Conservation (phyloP, 1,140 invertebrate genomes). For the Sminthurides bifidus region DNA sequence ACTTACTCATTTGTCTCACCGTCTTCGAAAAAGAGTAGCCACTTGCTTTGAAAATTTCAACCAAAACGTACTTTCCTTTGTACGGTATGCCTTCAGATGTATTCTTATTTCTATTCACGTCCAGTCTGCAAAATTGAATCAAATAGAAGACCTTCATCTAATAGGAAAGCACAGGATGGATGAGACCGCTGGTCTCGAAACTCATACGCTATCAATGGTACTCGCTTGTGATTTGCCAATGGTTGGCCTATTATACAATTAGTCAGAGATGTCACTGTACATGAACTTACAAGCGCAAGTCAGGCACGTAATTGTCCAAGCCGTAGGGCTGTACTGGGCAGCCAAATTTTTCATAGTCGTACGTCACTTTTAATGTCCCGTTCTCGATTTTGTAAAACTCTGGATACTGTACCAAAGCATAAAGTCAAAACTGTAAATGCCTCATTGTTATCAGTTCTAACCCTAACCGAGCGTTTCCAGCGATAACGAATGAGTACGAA, state of each 20-base stretch:
- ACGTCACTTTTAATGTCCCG: not conserved
- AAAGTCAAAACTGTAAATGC: not conserved
- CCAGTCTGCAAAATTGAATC: not conserved
- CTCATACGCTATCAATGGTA: no score
- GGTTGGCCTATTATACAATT: no score
- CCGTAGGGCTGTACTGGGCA: conserved; percentile 25
- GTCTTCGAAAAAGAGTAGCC: conserved; percentile 6
- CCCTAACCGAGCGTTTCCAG: not conserved
- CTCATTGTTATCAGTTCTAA: not conserved
- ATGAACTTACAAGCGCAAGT: conserved; percentile 7
- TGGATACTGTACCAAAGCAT: not conserved
- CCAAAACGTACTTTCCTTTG: conserved; percentile 10
- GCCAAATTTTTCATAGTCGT: conserved; percentile 17
- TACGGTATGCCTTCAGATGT: conserved; percentile 1
- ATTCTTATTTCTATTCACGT: not conserved
- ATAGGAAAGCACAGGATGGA: no score
- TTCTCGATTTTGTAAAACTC: conserved; percentile 9
- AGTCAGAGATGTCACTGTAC: not conserved
- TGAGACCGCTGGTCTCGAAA: no score
- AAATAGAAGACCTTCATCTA: not conserved
- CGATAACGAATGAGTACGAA: no score
- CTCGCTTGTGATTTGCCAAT: no score
- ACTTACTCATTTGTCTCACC: conserved; percentile 1
- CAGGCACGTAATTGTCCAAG: conserved; percentile 11
- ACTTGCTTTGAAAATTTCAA: conserved; percentile 17